Conservation (phyloP, 53 echinoderm and acorn worm genomes). For the Echinometra lucunter region DNA sequence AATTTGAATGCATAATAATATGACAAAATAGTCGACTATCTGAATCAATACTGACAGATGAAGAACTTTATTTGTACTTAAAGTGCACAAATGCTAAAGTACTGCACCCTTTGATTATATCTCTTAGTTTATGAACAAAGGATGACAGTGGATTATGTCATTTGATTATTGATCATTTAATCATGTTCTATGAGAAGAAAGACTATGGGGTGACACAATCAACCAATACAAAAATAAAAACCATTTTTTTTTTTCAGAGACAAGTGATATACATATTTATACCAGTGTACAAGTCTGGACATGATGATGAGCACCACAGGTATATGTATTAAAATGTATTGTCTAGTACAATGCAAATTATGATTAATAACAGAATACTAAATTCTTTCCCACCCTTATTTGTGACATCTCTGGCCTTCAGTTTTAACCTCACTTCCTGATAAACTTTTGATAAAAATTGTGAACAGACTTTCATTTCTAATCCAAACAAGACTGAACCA, state of each 20-base stretch:
- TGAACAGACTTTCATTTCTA: neutral
- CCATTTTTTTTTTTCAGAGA: no score
- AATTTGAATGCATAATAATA: conserved; percentile 27
- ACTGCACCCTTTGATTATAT: no score
- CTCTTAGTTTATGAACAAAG: no score
- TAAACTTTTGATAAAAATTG: conserved; percentile 26
- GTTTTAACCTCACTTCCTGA: conserved; percentile 37
- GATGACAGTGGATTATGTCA: neutral
- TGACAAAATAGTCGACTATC: neutral
- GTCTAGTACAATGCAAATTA: neutral
- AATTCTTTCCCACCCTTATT: conserved; percentile 41
- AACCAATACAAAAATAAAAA: no score
- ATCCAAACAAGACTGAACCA: conserved; percentile 2
- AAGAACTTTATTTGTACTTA: no score
- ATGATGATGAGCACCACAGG: neutral
- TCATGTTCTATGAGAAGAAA: neutral
- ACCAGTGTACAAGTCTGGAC: no score
- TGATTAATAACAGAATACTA: conserved; percentile 24
- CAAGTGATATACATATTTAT: no score
- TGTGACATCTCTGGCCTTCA: neutral
- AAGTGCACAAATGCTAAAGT: no score
- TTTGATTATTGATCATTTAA: neutral
- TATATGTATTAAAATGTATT: neutral
- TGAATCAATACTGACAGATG: neutral
- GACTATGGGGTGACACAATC: no score